Conservation (phyloP, 2,888 invertebrate genomes). For the Cordilura impudica region DNA sequence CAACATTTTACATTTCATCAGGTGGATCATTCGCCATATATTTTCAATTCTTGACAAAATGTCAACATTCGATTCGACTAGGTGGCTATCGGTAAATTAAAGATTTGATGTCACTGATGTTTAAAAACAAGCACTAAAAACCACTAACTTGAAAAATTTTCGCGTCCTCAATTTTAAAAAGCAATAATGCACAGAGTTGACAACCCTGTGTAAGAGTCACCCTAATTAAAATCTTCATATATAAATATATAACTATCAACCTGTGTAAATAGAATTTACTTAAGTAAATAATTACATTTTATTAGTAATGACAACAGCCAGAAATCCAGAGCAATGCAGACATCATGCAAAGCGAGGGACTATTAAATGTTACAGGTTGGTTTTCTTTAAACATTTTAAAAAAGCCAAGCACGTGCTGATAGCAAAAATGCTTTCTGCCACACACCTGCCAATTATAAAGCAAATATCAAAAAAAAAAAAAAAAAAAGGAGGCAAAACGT, state of each 20-base stretch:
- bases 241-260: not conserved
- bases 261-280: conserved; percentile 32
- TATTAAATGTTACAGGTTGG: conserved; percentile 8
- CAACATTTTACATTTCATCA: too few relatives aligned
- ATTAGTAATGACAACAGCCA: not conserved
- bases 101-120: too few relatives aligned
- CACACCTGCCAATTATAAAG: conserved; percentile 47
- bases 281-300: conserved; percentile 49
- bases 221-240: not conserved
- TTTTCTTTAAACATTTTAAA: conserved; percentile 4
- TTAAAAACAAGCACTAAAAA: too few relatives aligned
- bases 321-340: conserved; percentile 23
- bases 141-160: too few relatives aligned
- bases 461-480: not conserved
- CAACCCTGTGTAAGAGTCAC: too few relatives aligned
- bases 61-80: too few relatives aligned
- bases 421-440: conserved; percentile 42
- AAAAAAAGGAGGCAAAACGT: conserved; percentile 1
- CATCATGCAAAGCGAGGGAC: not conserved
- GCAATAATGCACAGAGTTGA: too few relatives aligned
- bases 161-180: too few relatives aligned
- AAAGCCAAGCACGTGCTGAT: conserved; percentile 46
- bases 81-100: too few relatives aligned
- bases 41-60: too few relatives aligned
- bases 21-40: too few relatives aligned